Percentiles rank a stretch among this genome's conserved stretches.
Conservation (phyloP, 2,888 invertebrate species). For the Eremobia ochroleuca region DNA sequence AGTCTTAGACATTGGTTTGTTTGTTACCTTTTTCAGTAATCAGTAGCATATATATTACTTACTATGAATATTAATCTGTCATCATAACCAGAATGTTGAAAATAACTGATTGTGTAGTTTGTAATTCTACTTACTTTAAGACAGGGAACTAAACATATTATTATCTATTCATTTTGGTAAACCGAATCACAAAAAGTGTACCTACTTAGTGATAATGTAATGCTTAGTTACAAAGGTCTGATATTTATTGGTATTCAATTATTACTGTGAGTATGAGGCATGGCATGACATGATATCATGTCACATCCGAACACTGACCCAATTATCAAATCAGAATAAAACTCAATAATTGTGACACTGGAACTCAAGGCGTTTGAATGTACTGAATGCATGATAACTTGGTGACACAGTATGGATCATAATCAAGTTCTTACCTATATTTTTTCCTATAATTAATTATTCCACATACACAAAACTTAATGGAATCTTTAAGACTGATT, state of each 20-base stretch:
- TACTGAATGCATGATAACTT: slow-evolving; percentile 32
- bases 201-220: slow-evolving; percentile 26
- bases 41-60: background rate
- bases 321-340: slow-evolving; percentile 45
- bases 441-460: slow-evolving; percentile 28
- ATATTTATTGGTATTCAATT: slow-evolving; percentile 29
- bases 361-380: slow-evolving; percentile 20
- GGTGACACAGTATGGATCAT: slow-evolving; percentile 7
- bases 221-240: slow-evolving; percentile 4
- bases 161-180: slow-evolving; percentile 7
- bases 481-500: slow-evolving; percentile 34
- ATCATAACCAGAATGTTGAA: background rate
- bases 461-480: slow-evolving; percentile 23
- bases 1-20: background rate
- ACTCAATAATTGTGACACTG: slow-evolving; percentile 47
- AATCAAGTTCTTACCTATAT: slow-evolving; percentile 20
- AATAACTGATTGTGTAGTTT: background rate
- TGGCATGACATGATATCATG: slow-evolving; percentile 34
- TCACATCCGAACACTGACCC: slow-evolving; percentile 43
- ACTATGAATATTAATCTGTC: background rate
- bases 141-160: background rate
- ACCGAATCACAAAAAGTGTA: background rate
- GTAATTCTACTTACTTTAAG: background rate
- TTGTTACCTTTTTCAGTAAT: slow-evolving; percentile 2
- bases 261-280: slow-evolving; percentile 21